These are phyloP conservation scores for Phoxinus phoxinus DNA, from an alignment of 2,113 vertebrate species.

Conservation along the genomic window DNA sequence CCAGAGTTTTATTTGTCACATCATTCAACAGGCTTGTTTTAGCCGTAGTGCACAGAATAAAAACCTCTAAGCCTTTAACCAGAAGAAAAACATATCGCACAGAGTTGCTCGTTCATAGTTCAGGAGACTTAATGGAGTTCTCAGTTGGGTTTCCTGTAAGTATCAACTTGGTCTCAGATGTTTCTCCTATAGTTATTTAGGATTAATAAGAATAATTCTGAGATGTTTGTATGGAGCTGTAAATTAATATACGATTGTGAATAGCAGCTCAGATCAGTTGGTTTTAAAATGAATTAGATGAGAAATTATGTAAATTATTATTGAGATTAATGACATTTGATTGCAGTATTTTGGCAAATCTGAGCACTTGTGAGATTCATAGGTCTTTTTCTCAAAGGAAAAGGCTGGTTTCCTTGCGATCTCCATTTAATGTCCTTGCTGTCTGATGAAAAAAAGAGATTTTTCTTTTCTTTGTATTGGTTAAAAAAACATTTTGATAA, in stretches of 20 bases:
- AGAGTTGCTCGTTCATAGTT: background rate
- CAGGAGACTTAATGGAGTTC: background rate
- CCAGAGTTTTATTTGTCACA: constrained; percentile 22
- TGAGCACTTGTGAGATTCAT: background rate
- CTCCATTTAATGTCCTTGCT: background rate
- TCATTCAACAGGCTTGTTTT: constrained; percentile 36
- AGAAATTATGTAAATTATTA: background rate
- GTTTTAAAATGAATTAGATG: background rate
- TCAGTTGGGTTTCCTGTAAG: constrained; percentile 1
- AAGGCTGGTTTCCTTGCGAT: background rate
- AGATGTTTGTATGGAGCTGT: background rate
- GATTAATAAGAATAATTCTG: background rate
- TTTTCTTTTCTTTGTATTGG: background rate
- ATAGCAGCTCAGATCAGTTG: background rate
- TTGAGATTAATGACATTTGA: background rate
- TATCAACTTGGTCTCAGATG: background rate
- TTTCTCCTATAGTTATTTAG: background rate
- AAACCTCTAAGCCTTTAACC: background rate
- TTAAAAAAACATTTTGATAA: background rate
- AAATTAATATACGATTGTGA: background rate
- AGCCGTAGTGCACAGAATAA: constrained; percentile 6
- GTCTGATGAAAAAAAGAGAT: background rate
- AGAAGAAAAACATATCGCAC: background rate
- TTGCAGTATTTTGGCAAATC: background rate
- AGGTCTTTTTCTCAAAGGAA: background rate